Evolutionary conservation across 30 jellyfish, hydroid and myxozoan species (phyloP), one percentile per base, ranked within the genome.

Genomic region (Hydra vulgaris): DNA sequence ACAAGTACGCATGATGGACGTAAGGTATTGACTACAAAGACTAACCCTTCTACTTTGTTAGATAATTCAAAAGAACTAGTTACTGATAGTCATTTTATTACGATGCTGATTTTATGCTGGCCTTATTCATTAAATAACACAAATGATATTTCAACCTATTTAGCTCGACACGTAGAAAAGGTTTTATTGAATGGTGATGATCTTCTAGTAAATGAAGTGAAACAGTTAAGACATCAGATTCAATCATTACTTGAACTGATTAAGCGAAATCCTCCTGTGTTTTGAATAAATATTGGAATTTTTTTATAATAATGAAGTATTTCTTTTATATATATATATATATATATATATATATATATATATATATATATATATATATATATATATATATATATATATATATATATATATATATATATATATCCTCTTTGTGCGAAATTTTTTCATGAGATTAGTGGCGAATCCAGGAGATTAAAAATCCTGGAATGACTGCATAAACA

Each of bases 21-120:
- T 40, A 40, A 12, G 75, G 16, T 20, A n/a, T 1, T 8, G 7
- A 8, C 12, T 23, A 15, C 25, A 68, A 68, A n/a, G n/a, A n/a
- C n/a, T n/a, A n/a, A n/a, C n/a, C n/a, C n/a, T n/a, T n/a, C n/a
- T n/a, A n/a, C n/a, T n/a, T n/a, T n/a, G n/a, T n/a, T n/a, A n/a
- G n/a, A n/a, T n/a, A n/a, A 20, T 68, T 20, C 25, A 7, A 68
- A 68, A 68, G 75, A 68, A 20, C 22, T 55, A 15, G 54, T 88
- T 7, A 70, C 87, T 16, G 79, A 88, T 20, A 80, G 89, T 17
- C 96, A 88, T 79, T 88, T 76, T 85, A 40, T 83, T 71, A 88
- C 96, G 18, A 79, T 88, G 27, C 78, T 88, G 72, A 72, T 88
- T 21, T 27, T 88, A 24, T 66, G 89, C 0, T 88, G 96, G 96